Evolutionary conservation across 2,113 vertebrate species (phyloP), one percentile per base, ranked within the genome.

Genomic region (Apaloderma vittatum): DNA sequence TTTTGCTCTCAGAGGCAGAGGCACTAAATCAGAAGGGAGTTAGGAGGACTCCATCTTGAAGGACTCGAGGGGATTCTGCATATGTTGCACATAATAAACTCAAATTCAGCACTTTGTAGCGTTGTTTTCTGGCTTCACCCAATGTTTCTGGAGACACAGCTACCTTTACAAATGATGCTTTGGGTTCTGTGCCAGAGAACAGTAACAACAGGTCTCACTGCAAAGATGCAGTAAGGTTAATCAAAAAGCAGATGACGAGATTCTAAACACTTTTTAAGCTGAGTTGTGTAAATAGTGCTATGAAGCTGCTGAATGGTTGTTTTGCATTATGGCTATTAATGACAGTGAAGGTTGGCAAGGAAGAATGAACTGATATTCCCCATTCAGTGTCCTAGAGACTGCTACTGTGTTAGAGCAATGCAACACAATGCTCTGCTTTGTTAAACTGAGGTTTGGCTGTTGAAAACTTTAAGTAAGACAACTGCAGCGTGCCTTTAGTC

Each of bases 1-100:
- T 81, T 94, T 93, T 88, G 29, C 52, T 81, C 48, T 78, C 48
- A 76, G 52, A 94, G 55, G 29, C 1, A 3, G 52, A 84, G 70
- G 34, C 52, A 72, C 34, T 79, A 94, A 92, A 90, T 90, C 88
- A 90, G 68, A 91, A 86, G 76, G 96, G 88, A 95, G 45, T 91
- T 86, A 84, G 52, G 46, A 94, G 37, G 59, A 77, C 67, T 90
- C 55, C 55, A 51, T 93, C 82, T 83, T 83, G 36, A 24, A 70
- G 55, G 51, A 80, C 93, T 93, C 82, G 45, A 71, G 63, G 59
- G 93, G 37, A 88, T 94, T 90, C 82, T 80, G 88, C 55, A 34
- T 86, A 67, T 71, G 51, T 86, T 90, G 55, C 79, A 67, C 43
- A 48, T n/a, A 80, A 89, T 57, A 83, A 88, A 63, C 88, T 83